A percentile compares a stretch with the other conserved stretches of the same genome.
phyloP scores from a whole-genome alignment of 2,797 vertebrate genomes.

The Thaleichthys pacificus region DNA sequence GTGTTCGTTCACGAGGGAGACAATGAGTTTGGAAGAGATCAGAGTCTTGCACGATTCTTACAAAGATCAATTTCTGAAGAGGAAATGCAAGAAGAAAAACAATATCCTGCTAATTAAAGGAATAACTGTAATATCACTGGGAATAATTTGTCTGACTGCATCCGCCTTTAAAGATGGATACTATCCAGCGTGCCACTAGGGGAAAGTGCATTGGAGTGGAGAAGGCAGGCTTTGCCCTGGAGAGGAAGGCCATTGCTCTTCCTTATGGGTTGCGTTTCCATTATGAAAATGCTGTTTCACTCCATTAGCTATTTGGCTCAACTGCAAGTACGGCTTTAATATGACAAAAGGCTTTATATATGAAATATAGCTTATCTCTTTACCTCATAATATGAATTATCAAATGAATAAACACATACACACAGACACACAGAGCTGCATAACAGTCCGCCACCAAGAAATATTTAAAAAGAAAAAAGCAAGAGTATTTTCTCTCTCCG shows the following conservation, averaged over 20 bases:
- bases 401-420: conserved; percentile 53
- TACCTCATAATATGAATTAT: conserved; percentile 53
- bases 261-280: conserved; percentile 71
- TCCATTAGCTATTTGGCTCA: conserved; percentile 75
- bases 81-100: conserved; percentile 40
- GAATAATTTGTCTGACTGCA: conserved; percentile 54
- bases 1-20: neutral
- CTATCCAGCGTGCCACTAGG: conserved; percentile 25
- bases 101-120: conserved; percentile 61
- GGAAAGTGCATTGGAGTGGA: conserved; percentile 49
- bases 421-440: conserved; percentile 12
- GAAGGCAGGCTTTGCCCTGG: conserved; percentile 45
- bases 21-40: conserved; percentile 10
- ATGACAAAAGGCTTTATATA: conserved; percentile 70
- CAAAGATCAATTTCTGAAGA: conserved; percentile 28
- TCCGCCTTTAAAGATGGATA: conserved; percentile 67
- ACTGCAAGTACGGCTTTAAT: conserved; percentile 67
- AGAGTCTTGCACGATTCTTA: conserved; percentile 32
- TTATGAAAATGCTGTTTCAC: conserved; percentile 76
- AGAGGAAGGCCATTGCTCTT: conserved; percentile 67
- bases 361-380: conserved; percentile 66
- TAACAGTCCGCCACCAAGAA: too few species aligned
- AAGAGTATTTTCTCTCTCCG: too few species aligned
- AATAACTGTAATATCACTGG: conserved; percentile 53
- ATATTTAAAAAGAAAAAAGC: too few species aligned